Percentiles rank a stretch among this genome's conserved stretches.
These are phyloP conservation scores for Liodrosophila aerea DNA, from an alignment of 2,888 invertebrate species.

Conservation along the genomic window DNA sequence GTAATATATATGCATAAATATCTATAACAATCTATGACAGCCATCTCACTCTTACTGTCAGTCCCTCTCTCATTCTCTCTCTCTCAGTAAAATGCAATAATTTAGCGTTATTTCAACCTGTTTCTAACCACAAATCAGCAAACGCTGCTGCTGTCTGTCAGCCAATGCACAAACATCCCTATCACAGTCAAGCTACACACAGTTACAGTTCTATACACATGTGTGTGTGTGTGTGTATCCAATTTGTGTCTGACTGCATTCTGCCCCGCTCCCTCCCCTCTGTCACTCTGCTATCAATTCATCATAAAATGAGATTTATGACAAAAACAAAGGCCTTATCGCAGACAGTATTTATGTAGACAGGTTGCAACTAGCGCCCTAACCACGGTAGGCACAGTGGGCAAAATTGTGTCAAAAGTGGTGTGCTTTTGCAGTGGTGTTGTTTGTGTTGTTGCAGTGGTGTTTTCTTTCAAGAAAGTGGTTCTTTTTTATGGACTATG, in stretches of 20 bases:
- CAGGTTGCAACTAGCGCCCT: constrained; percentile 69
- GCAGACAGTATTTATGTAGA: constrained; percentile 79
- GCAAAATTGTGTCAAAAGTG: no score
- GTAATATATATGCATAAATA: neutral
- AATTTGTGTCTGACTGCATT: constrained; percentile 66
- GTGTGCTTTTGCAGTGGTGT: no score
- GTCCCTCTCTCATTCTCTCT: neutral
- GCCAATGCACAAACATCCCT: constrained; percentile 10
- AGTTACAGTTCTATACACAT: no score
- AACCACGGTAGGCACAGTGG: no score
- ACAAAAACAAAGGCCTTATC: constrained; percentile 82
- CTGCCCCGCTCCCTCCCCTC: neutral
- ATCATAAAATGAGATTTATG: constrained; percentile 82
- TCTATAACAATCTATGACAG: neutral
- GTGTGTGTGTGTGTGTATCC: constrained; percentile 37
- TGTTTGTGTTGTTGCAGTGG: no score
- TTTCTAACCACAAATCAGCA: constrained; percentile 39
- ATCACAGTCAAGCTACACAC: neutral
- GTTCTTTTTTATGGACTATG: no score
- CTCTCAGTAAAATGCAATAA: constrained; percentile 23
- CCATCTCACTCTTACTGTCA: neutral
- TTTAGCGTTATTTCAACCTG: constrained; percentile 34
- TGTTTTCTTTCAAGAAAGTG: no score
- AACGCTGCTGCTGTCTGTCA: constrained; percentile 39
- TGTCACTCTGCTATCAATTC: constrained; percentile 76